phyloP scores from a whole-genome alignment of 37 sponge, comb jelly and placozoan genomes.

The Cladorhizidae sp. region DNA sequence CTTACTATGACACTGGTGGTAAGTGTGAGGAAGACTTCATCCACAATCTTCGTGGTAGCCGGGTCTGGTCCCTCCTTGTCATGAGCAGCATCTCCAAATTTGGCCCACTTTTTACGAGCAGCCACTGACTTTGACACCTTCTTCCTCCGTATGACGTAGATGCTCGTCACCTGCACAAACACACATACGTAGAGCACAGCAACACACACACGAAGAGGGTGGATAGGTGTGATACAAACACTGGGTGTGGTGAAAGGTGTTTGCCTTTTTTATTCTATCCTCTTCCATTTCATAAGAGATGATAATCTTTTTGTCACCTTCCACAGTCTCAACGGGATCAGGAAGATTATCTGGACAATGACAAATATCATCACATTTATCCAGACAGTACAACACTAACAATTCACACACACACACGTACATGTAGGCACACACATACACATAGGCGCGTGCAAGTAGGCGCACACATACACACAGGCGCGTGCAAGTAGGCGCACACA shows the following conservation, averaged over 20 bases:
- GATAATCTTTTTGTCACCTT: conserved; percentile 76
- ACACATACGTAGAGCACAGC: neutral
- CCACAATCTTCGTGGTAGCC: conserved; percentile 82
- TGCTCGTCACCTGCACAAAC: conserved; percentile 45
- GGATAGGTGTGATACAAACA: neutral
- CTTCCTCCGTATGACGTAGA: conserved; percentile 65
- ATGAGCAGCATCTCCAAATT: conserved; percentile 89
- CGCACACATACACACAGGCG: neutral
- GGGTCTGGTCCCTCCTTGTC: conserved; percentile 63
- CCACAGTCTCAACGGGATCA: conserved; percentile 36
- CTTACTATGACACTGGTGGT: conserved; percentile 80
- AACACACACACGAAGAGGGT: neutral
- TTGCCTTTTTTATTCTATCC: conserved; percentile 72
- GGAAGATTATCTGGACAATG: conserved; percentile 66
- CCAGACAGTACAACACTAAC: neutral
- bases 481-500: neutral
- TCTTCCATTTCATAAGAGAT: conserved; percentile 57
- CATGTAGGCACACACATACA: neutral
- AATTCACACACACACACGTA: neutral
- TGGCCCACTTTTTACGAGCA: conserved; percentile 71
- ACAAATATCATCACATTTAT: neutral
- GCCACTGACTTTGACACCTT: conserved; percentile 75
- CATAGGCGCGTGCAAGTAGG: neutral
- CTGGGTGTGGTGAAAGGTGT: neutral
- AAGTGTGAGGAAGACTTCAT: conserved; percentile 88